Conservation (phyloP, 1,140 invertebrate genomes). For the Musca domestica region DNA sequence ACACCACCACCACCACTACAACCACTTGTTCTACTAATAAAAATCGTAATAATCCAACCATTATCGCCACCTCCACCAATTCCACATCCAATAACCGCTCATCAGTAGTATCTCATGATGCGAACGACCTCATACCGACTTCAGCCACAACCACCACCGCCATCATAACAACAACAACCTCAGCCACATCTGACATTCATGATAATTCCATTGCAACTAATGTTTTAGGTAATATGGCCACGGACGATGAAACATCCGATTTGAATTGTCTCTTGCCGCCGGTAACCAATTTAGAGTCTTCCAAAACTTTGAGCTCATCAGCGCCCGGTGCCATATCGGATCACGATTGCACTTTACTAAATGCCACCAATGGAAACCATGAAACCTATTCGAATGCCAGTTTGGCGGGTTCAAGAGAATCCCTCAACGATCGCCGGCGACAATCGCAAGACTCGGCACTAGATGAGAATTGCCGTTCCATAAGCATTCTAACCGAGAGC, state of each 20-base stretch:
- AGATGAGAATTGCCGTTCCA: conserved; percentile 72
- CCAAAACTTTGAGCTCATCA: conserved; percentile 73
- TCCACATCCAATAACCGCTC: conserved; percentile 3
- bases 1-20: conserved; percentile 27
- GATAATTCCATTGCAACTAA: conserved; percentile 20
- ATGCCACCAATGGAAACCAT: conserved; percentile 48
- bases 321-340: conserved; percentile 80
- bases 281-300: conserved; percentile 63
- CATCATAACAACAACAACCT: conserved; percentile 19
- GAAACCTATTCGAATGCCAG: conserved; percentile 19
- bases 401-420: conserved; percentile 20
- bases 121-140: conserved; percentile 10
- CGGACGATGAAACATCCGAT: conserved; percentile 30
- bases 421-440: conserved; percentile 34
- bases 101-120: conserved; percentile 13
- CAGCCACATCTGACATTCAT: conserved; percentile 18
- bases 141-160: conserved; percentile 5
- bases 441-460: conserved; percentile 56
- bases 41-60: conserved; percentile 29
- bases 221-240: conserved; percentile 17
- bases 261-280: conserved; percentile 43
- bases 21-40: background rate
- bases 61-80: conserved; percentile 24
- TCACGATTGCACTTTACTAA: conserved; percentile 70
- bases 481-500: conserved; percentile 81